These are phyloP conservation scores for Heteromyza rotundicornis DNA, from an alignment of 2,888 invertebrate species.

Conservation along the genomic window DNA sequence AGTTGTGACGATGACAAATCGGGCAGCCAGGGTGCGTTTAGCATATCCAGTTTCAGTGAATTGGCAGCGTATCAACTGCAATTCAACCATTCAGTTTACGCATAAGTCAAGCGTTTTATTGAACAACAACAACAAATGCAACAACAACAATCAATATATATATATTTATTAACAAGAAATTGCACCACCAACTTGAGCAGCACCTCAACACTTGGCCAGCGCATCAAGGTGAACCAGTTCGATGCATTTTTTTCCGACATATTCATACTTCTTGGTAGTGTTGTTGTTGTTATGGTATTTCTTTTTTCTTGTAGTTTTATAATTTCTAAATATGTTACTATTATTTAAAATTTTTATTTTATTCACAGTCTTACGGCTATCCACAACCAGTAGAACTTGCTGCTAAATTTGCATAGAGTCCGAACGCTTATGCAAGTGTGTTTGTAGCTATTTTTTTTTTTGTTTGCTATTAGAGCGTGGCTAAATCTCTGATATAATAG, in stretches of 20 bases:
- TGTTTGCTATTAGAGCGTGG: background rate
- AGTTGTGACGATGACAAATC: too few relatives aligned
- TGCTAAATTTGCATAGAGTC: too few relatives aligned
- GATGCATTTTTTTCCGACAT: too few relatives aligned
- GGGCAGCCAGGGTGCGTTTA: too few relatives aligned
- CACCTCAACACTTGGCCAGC: background rate
- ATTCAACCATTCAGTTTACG: background rate
- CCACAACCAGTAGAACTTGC: too few relatives aligned
- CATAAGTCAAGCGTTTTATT: background rate
- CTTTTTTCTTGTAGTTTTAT: background rate
- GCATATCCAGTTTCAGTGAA: background rate
- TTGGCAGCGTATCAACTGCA: background rate
- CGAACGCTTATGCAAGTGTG: too few relatives aligned
- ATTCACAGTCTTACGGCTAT: too few relatives aligned
- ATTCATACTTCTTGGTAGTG: background rate
- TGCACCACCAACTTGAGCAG: background rate
- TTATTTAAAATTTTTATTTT: too few relatives aligned
- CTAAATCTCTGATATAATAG: background rate
- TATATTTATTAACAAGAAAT: too few relatives aligned
- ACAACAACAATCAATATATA: conserved; percentile 4
- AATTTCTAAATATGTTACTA: background rate
- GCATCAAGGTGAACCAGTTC: conserved; percentile 1
- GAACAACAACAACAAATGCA: background rate
- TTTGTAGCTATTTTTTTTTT: too few relatives aligned
- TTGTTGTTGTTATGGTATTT: background rate